Base-by-base conservation (phyloP, 1,140 invertebrate genomes). In the Semibalanus balanoides region DNA sequence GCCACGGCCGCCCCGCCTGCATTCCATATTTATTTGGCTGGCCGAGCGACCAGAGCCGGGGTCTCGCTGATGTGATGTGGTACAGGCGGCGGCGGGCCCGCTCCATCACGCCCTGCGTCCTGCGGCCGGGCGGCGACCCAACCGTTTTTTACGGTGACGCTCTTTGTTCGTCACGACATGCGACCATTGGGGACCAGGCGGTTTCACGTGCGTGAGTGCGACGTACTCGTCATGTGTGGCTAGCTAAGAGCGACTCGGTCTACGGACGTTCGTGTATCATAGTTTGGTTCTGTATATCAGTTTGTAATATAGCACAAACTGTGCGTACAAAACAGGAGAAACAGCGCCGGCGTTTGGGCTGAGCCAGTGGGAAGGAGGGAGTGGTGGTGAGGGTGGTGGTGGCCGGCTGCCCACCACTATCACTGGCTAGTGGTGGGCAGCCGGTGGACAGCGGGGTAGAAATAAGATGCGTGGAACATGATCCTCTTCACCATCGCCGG, bases 291-390 rank as follows among this genome's bases (percentile, higher is more conserved):
- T 64, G 51, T 64, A 25, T 64, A 64, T 64, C 51, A 64, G 51
- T 64, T 64, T 64, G 51, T 64, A 64, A 64, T 64, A 64, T 64
- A 64, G 51, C 51, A 64, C 51, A 64, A 64, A 64, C 51, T 25
- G 14, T 64, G 51, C 51, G 51, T 64, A 64, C 51, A 64, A 64
- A 64, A 40, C 35, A 40, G 17, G 35, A 40, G 5, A 17, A 40
- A 40, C 35, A 17, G 5, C 35, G 35, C 35, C 17, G 35, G 35
- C 5, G 5, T 40, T 40, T 40, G 35, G n/a, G n/a, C n/a, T n/a
- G n/a, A n/a, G n/a, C n/a, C n/a, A n/a, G n/a, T n/a, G n/a, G n/a
- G n/a, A n/a, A n/a, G n/a, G n/a, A n/a, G n/a, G n/a, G n/a, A n/a
- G n/a, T 40, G 35, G 5, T 40, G 35, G 35, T 40, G 35, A 40